These are phyloP conservation scores for Dicranocentrus wangi DNA, from an alignment of 2,888 invertebrate genomes.

Conservation along the genomic window DNA sequence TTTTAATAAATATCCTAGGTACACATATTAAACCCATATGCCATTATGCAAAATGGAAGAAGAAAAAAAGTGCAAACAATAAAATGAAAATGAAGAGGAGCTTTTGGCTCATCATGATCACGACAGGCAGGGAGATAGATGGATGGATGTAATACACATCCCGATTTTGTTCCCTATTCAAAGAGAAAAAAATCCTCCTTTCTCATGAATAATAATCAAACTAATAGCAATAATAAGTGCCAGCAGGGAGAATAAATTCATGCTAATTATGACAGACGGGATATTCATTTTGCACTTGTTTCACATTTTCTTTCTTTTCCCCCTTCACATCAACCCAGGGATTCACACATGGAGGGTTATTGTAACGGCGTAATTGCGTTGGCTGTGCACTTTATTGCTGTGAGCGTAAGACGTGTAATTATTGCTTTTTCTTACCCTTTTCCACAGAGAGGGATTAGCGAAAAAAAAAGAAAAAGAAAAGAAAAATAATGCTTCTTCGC, in stretches of 20 bases:
- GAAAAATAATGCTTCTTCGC: not conserved
- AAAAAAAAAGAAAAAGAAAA: conserved; percentile 4
- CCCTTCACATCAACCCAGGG: too few species aligned
- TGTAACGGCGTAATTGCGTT: too few species aligned
- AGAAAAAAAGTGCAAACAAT: conserved; percentile 34
- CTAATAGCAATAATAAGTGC: conserved; percentile 60
- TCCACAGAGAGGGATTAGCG: conserved; percentile 17
- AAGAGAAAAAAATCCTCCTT: conserved; percentile 3
- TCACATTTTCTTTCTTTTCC: conserved; percentile 16
- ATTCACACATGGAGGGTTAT: too few species aligned
- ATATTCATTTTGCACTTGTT: conserved; percentile 49
- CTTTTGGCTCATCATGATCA: too few species aligned
- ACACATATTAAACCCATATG: not conserved
- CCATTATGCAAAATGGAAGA: not conserved
- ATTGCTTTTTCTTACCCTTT: conserved; percentile 5
- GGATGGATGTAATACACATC: conserved; percentile 20
- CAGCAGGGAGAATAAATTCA: conserved; percentile 63
- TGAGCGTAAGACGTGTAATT: conserved; percentile 22
- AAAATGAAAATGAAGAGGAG: conserved; percentile 36
- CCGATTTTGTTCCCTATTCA: conserved; percentile 37
- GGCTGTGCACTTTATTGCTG: conserved; percentile 12
- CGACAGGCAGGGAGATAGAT: too few species aligned
- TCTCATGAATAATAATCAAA: conserved; percentile 65
- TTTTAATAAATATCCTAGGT: conserved; percentile 38
- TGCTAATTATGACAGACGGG: conserved; percentile 56